Evolutionary conservation across 2,797 vertebrate species (phyloP).

Genomic region (Xenentodon cancila): DNA sequence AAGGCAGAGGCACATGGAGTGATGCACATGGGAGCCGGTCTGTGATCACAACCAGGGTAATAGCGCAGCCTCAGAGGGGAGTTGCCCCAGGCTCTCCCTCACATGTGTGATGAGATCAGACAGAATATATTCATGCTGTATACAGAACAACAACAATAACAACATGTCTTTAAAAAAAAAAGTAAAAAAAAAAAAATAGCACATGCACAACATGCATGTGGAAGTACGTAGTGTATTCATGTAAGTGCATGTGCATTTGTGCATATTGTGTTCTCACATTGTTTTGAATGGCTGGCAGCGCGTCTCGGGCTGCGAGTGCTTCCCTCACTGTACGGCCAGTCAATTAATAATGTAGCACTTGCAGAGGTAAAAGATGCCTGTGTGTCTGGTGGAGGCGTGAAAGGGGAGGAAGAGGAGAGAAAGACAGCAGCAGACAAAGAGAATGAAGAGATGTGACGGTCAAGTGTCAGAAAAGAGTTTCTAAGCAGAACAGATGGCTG

Average conservation of each 20-base stretch:
- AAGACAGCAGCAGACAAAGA: slow-evolving; percentile 53
- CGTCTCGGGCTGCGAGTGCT: slow-evolving; percentile 41
- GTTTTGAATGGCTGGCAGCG: slow-evolving; percentile 27
- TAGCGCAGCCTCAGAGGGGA: slow-evolving; percentile 51
- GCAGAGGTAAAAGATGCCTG: slow-evolving; percentile 69
- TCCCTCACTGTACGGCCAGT: slow-evolving; percentile 63
- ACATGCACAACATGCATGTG: slow-evolving; percentile 2
- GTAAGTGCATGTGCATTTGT: background rate
- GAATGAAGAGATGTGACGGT: slow-evolving; percentile 39
- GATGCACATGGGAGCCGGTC: slow-evolving; percentile 52
- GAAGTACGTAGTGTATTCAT: slow-evolving; percentile 3
- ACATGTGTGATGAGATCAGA: slow-evolving; percentile 63
- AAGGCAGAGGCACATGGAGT: slow-evolving; percentile 51
- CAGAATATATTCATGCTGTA: slow-evolving; percentile 65
- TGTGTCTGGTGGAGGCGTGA: slow-evolving; percentile 48
- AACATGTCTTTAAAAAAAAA: background rate
- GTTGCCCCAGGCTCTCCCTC: slow-evolving; percentile 58
- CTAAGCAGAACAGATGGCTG: no score
- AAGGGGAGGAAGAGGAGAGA: slow-evolving; percentile 16
- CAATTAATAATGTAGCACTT: slow-evolving; percentile 79
- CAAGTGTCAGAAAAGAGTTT: no score
- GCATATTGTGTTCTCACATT: slow-evolving; percentile 2
- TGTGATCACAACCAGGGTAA: slow-evolving; percentile 63
- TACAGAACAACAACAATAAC: slow-evolving; percentile 48
- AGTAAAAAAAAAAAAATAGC: slow-evolving; percentile 6